Evolutionary conservation across 1,140 invertebrate genomes (phyloP).

Genomic region (Wasmannia auropunctata): DNA sequence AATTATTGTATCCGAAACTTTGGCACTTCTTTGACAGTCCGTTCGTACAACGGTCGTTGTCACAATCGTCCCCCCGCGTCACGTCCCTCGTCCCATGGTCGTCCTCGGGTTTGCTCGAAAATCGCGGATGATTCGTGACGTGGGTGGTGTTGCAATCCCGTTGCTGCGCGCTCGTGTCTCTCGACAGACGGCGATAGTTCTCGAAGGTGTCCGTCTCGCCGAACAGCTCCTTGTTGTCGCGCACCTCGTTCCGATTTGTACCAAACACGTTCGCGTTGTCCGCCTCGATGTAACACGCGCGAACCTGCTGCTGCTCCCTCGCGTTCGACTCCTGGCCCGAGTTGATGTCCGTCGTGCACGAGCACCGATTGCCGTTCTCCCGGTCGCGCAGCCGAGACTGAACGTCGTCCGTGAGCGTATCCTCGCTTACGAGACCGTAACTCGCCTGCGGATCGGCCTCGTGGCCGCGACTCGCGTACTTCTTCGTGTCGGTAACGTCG

Average conservation of each 20-base stretch:
- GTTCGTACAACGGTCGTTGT: constrained; percentile 44
- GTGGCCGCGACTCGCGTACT: constrained; percentile 26
- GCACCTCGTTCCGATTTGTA: constrained; percentile 74
- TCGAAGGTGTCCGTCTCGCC: constrained; percentile 64
- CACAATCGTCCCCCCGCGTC: not conserved
- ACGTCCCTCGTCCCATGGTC: constrained; percentile 31
- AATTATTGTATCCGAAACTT: constrained; percentile 71
- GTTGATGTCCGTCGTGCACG: constrained; percentile 46
- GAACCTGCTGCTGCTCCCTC: constrained; percentile 61
- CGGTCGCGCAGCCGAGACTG: constrained; percentile 33
- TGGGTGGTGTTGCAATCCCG: constrained; percentile 58
- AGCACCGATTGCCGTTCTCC: constrained; percentile 71
- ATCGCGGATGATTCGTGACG: constrained; percentile 43
- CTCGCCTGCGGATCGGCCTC: constrained; percentile 19
- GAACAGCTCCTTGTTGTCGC: constrained; percentile 49
- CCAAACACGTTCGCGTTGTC: constrained; percentile 73
- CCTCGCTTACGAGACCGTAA: constrained; percentile 35
- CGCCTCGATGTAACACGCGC: constrained; percentile 58
- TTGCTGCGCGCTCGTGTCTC: constrained; percentile 51
- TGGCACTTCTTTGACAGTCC: constrained; percentile 71
- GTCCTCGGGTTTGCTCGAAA: constrained; percentile 32
- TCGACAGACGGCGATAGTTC: constrained; percentile 41
- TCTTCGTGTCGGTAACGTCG: constrained; percentile 68
- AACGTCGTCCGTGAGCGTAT: constrained; percentile 23
- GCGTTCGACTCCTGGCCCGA: constrained; percentile 51